Base-by-base conservation (phyloP, 2,888 invertebrate genomes). In the Lapara coniferarum region DNA sequence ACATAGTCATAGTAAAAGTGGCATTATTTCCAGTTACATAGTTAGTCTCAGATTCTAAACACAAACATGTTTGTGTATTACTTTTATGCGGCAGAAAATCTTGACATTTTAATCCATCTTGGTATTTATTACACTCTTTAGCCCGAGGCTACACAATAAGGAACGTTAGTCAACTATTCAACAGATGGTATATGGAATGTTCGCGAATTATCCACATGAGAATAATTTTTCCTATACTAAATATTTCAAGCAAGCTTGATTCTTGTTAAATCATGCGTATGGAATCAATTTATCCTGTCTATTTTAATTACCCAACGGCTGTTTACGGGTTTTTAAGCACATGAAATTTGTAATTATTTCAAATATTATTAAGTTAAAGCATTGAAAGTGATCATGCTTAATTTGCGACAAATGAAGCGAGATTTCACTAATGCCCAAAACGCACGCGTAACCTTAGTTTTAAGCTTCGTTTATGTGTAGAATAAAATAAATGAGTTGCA, bases 331-430 rank as follows among this genome's bases (percentile, higher is more conserved):
- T 44, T 59, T 59, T 59, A 56, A 19, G 16, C 16, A 44, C 59
- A 59, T 10, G 59, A 16, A 0, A 19, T 63, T 46, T 46, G n/a
- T 59, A 44, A 10, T 46, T 16, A 16, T 46, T 46, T 19, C 14
- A 16, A 59, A 10, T 44, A 44, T 2, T 56, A 19, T 56, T 12
- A 56, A 5, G 56, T 19, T 56, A 46, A 37, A 59, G 10, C 14
- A 44, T 63, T 37, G 57, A 63, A 49, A 63, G 49, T 49, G 14
- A 12, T 49, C 46, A 63, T 49, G 16, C 13, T 46, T 46, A 46
- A 63, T 63, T 63, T 46, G 49, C 19, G 63, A 13, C 59, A 59
- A 44, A 16, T 59, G 58, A 59, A 59, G 59, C 59, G 44, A 46
- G 44, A 46, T 46, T 13, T 2, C 12, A 49, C 0, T 49, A 63